Evolutionary conservation across 2,797 vertebrate genomes (phyloP), one percentile per base, ranked within the genome.

Genomic region (Chaetophractus vellerosus): DNA sequence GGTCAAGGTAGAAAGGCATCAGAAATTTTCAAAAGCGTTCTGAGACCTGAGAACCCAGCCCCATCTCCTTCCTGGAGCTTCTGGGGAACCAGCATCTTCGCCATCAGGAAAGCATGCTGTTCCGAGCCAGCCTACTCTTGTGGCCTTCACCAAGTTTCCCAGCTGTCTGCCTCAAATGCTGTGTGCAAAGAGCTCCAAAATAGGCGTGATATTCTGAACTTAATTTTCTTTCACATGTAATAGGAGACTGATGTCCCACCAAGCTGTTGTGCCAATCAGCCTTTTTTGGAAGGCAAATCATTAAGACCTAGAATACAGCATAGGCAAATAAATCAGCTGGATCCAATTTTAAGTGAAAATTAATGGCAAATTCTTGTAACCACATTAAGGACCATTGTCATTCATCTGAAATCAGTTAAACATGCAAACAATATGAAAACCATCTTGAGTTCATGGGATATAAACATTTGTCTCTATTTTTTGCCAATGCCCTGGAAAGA

Each of bases 391-490:
- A 79, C 97, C 97, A 97, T 98, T 97, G 98, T 89, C 87, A 36
- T 96, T 98, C 98, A 97, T 96, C 95, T 88, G 96, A 97, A 98
- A 98, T 98, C 66, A 7, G 89, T 87, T 97, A 98, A 96, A 97
- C 97, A 97, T 91, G 97, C 97, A 96, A 97, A 98, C 97, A 98
- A 97, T 97, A 71, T 93, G 95, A 97, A 97, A 98, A 97, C 95
- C 97, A 94, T 97, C 96, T 97, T 97, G 97, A 98, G 98, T 98
- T 97, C 96, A 97, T 95, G 96, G 98, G 98, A 98, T 98, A 98
- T 98, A 98, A 99, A 98, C 98, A 99, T 98, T 98, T 98, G 98
- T 96, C 98, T 98, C 96, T 97, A 18, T 41, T 87, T 97, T 98
- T 98, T 98, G 98, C 98, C 98, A 97, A 97, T 97, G 97, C 97